phyloP scores from a whole-genome alignment of 2,888 invertebrate species.

The Drosophila putrida region DNA sequence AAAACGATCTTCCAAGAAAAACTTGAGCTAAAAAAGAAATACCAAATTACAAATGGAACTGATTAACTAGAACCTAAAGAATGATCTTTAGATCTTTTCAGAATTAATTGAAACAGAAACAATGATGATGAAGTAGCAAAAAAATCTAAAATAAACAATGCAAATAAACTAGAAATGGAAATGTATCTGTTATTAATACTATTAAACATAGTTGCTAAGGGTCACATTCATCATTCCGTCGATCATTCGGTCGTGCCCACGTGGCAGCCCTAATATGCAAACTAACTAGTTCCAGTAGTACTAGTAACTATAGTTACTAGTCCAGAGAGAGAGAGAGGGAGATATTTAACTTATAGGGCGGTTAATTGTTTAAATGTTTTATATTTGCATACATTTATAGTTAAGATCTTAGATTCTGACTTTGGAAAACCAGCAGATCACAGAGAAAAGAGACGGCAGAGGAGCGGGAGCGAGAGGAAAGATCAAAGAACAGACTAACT shows the following conservation, averaged over 20 bases:
- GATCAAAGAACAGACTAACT: constrained; percentile 2
- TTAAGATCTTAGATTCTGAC: constrained; percentile 19
- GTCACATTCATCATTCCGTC: not conserved
- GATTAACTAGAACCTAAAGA: no score
- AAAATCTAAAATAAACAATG: not conserved
- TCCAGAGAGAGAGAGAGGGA: not conserved
- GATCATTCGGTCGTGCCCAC: constrained; percentile 52
- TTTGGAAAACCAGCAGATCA: constrained; percentile 17
- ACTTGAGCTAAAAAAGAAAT: no score
- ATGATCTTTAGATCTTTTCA: no score
- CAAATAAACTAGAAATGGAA: constrained; percentile 18
- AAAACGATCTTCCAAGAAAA: no score
- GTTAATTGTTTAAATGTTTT: constrained; percentile 41
- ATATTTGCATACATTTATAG: constrained; percentile 44
- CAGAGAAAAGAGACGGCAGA: not conserved
- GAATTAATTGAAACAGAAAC: no score
- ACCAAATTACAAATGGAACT: no score
- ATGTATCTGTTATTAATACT: constrained; percentile 7
- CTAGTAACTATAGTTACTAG: not conserved
- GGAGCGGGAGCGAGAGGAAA: not conserved
- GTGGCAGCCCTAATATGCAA: constrained; percentile 46
- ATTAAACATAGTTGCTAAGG: not conserved
- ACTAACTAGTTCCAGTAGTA: constrained; percentile 2
- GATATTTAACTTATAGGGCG: constrained; percentile 42
- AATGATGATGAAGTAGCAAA: not conserved